phyloP scores from a whole-genome alignment of 2,797 vertebrate species.

The Semaprochilodus insignis region DNA sequence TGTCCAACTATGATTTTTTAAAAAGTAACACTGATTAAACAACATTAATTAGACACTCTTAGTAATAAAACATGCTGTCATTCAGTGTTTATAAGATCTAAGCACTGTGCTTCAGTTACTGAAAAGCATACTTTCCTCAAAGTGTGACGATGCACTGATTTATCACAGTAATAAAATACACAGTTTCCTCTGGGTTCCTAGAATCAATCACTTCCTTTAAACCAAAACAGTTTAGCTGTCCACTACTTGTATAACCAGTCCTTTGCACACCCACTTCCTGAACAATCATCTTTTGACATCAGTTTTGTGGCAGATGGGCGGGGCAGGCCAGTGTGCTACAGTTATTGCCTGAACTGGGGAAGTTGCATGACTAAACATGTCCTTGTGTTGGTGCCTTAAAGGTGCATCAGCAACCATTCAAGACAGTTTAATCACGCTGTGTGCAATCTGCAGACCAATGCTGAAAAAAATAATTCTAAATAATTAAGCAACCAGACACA shows the following conservation, averaged over 20 bases:
- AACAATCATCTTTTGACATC: neutral
- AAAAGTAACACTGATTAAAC: no score
- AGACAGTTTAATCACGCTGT: neutral
- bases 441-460: neutral
- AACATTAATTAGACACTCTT: no score
- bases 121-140: no score
- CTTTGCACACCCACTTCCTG: neutral
- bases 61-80: no score
- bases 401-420: neutral
- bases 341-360: neutral
- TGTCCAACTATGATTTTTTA: no score
- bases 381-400: neutral
- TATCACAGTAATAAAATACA: neutral
- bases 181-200: neutral
- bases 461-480: neutral
- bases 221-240: neutral
- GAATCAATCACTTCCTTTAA: neutral
- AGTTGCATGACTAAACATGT: neutral
- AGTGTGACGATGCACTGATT: no score
- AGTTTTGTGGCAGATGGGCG: no score
- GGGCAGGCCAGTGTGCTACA: neutral
- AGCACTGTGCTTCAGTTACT: no score
- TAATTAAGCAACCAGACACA: neutral
- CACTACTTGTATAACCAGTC: neutral
- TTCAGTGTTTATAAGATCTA: no score